Percentiles rank a stretch among this genome's conserved stretches.
These are phyloP conservation scores for Porites australiensis DNA, from an alignment of 64 coral and sea anemone genomes.

Conservation along the genomic window DNA sequence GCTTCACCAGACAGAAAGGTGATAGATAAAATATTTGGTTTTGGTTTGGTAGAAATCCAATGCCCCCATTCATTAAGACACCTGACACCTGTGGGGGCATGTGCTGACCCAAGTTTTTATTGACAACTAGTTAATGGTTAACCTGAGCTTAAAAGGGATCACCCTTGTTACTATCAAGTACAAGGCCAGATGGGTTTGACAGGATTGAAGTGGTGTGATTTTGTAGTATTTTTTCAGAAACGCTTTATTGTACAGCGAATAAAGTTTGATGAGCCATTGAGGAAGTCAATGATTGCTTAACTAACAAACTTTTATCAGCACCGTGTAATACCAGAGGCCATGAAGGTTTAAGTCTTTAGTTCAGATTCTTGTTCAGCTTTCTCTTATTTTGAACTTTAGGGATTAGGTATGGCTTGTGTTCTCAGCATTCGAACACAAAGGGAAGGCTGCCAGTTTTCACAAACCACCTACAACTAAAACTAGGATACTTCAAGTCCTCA, in stretches of 20 bases:
- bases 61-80: constrained; percentile 51
- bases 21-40: constrained; percentile 54
- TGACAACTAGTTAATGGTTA: neutral
- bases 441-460: constrained; percentile 13
- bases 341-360: too few species aligned
- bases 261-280: constrained; percentile 63
- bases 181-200: constrained; percentile 58
- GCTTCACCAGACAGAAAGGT: constrained; percentile 70
- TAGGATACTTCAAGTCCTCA: neutral
- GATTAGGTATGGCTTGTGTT: constrained; percentile 12
- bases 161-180: constrained; percentile 48
- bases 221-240: constrained; percentile 41
- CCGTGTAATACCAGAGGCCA: constrained; percentile 20
- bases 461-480: neutral
- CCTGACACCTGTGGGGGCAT: neutral
- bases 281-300: constrained; percentile 33
- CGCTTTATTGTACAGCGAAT: constrained; percentile 42
- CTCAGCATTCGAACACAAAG: constrained; percentile 6
- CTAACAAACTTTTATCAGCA: constrained; percentile 47
- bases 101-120: neutral
- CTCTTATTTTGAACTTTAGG: neutral
- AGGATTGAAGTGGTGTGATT: constrained; percentile 64
- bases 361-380: neutral
- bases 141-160: constrained; percentile 6
- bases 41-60: constrained; percentile 63